A percentile compares a stretch with the other conserved stretches of the same genome.
Evolutionary conservation across 2,888 invertebrate genomes (phyloP).

Genomic region (Branchellion lobata): DNA sequence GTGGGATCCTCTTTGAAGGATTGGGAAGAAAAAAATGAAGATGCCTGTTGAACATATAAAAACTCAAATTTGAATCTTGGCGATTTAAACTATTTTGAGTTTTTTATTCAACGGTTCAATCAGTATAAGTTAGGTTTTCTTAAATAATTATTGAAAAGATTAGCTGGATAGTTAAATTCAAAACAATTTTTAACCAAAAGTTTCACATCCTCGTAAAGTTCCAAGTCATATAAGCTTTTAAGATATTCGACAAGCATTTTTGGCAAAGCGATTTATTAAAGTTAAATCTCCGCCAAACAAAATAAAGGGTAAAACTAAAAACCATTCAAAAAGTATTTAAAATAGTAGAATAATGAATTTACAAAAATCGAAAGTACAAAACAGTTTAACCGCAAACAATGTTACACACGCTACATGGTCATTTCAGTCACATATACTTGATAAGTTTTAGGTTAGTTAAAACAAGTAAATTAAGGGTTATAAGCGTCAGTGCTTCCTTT

Average conservation of each 20-base stretch:
- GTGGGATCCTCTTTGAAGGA: conserved; percentile 68
- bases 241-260: conserved; percentile 66
- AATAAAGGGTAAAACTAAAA: neutral
- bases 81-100: neutral
- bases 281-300: neutral
- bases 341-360: neutral
- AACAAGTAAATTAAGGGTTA: too few species aligned
- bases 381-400: too few species aligned
- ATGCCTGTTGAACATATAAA: conserved; percentile 66
- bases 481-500: conserved; percentile 43
- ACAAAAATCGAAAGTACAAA: too few species aligned
- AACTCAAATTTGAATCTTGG: conserved; percentile 4
- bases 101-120: too few species aligned
- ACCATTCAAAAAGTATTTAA: neutral
- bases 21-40: conserved; percentile 69
- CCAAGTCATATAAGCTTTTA: conserved; percentile 71
- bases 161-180: neutral
- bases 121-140: too few species aligned
- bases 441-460: too few species aligned
- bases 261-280: neutral
- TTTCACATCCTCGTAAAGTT: conserved; percentile 73
- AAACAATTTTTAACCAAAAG: conserved; percentile 64
- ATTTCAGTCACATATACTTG: too few species aligned
- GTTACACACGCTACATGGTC: too few species aligned
- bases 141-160: too few species aligned